Conservation (phyloP, 1,140 invertebrate species). For the Neodiprion fabricii region DNA sequence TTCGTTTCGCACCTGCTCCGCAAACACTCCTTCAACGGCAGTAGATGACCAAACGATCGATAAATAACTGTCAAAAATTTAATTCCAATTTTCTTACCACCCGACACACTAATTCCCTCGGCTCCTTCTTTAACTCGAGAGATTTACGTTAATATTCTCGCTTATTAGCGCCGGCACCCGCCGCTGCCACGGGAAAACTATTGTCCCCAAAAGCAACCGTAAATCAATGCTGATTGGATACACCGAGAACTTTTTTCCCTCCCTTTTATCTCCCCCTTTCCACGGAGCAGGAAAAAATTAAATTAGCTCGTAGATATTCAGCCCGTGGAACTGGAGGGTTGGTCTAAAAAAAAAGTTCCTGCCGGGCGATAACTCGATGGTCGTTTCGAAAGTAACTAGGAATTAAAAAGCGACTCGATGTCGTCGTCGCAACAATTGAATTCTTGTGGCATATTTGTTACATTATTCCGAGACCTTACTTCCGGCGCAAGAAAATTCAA, state of each 20-base stretch:
- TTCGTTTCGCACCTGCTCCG: no score
- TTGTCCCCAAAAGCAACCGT: background rate
- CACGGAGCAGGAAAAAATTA: background rate
- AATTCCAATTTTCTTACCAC: background rate
- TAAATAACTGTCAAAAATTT: conserved; percentile 6
- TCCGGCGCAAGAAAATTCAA: no score
- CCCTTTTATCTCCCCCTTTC: background rate
- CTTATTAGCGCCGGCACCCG: background rate
- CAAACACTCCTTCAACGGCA: no score
- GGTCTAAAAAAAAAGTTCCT: no score
- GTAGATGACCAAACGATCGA: background rate
- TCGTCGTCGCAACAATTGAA: no score
- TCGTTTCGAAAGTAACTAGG: no score
- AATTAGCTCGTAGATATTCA: background rate
- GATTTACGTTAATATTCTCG: background rate
- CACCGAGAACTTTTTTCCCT: background rate
- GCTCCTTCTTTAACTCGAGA: background rate
- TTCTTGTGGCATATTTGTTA: no score
- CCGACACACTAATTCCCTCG: no score
- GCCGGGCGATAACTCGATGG: no score
- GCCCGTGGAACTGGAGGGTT: no score
- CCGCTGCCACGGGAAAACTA: background rate
- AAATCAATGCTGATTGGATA: conserved; percentile 4
- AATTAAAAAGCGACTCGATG: no score
- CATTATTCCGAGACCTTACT: no score